Evolutionary conservation across 2,888 invertebrate genomes (phyloP).

Genomic region (Limenitis arthemis): DNA sequence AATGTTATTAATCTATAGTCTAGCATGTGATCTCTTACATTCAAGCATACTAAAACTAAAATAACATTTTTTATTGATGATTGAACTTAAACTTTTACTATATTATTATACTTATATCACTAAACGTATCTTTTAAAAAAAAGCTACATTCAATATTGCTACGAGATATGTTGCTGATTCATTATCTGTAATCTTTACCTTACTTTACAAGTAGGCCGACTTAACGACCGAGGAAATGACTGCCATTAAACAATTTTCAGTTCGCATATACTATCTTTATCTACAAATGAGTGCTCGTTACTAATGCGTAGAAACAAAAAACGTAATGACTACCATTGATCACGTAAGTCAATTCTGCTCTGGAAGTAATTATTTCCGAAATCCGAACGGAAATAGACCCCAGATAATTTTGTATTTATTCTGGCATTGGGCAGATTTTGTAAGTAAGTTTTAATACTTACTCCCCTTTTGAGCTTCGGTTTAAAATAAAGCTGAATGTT

Average conservation of each 20-base stretch:
- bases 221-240: slow-evolving; percentile 37
- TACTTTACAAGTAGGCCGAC: slow-evolving; percentile 7
- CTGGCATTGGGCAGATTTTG: slow-evolving; percentile 26
- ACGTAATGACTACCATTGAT: slow-evolving; percentile 43
- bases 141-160: background rate
- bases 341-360: slow-evolving; percentile 31
- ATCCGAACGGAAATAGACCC: slow-evolving; percentile 46
- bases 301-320: slow-evolving; percentile 42
- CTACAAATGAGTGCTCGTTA: slow-evolving; percentile 34
- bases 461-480: slow-evolving; percentile 23
- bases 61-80: too few species aligned
- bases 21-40: too few species aligned
- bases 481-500: slow-evolving; percentile 40
- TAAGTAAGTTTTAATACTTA: slow-evolving; percentile 22
- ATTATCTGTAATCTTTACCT: background rate
- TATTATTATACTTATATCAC: too few species aligned
- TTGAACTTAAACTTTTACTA: too few species aligned
- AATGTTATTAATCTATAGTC: too few species aligned
- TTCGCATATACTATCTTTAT: slow-evolving; percentile 32
- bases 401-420: slow-evolving; percentile 40
- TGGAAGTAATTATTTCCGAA: slow-evolving; percentile 43
- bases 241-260: slow-evolving; percentile 37
- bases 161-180: background rate
- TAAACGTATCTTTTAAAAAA: background rate
- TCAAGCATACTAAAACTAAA: too few species aligned